A percentile compares a stretch with the other conserved stretches of the same genome.
These are phyloP conservation scores for Lasius fuliginosus DNA, from an alignment of 2,888 invertebrate species.

Conservation along the genomic window DNA sequence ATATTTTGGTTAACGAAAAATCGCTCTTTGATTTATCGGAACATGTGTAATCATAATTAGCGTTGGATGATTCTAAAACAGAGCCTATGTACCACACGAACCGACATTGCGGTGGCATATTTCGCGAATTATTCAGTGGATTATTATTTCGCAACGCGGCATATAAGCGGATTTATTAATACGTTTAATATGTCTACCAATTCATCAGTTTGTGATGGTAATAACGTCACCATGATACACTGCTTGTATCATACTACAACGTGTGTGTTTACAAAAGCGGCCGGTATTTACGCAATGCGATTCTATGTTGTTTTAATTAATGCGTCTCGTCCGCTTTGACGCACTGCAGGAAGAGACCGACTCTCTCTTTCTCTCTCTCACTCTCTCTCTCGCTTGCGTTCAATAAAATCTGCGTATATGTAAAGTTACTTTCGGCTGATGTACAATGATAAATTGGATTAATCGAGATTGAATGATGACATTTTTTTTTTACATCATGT, in stretches of 20 bases:
- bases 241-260: conserved; percentile 23
- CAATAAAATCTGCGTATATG: conserved; percentile 33
- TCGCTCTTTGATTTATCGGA: neutral
- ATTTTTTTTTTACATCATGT: neutral
- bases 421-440: conserved; percentile 32
- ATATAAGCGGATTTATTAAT: conserved; percentile 69
- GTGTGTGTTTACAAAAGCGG: conserved; percentile 38
- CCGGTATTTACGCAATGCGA: conserved; percentile 47
- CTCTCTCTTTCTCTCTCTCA: neutral
- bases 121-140: conserved; percentile 67
- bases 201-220: conserved; percentile 51
- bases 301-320: conserved; percentile 55
- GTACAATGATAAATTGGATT: conserved; percentile 25
- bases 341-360: conserved; percentile 4
- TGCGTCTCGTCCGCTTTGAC: conserved; percentile 52
- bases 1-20: neutral
- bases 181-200: conserved; percentile 50
- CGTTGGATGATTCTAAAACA: neutral
- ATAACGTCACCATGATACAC: conserved; percentile 39
- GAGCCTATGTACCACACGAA: neutral
- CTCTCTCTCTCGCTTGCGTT: neutral
- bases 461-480: conserved; percentile 9
- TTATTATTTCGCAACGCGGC: conserved; percentile 67
- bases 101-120: conserved; percentile 25
- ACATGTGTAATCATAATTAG: conserved; percentile 15